phyloP scores from a whole-genome alignment of 2,888 invertebrate species.

The Ceratothoa steindachneri region DNA sequence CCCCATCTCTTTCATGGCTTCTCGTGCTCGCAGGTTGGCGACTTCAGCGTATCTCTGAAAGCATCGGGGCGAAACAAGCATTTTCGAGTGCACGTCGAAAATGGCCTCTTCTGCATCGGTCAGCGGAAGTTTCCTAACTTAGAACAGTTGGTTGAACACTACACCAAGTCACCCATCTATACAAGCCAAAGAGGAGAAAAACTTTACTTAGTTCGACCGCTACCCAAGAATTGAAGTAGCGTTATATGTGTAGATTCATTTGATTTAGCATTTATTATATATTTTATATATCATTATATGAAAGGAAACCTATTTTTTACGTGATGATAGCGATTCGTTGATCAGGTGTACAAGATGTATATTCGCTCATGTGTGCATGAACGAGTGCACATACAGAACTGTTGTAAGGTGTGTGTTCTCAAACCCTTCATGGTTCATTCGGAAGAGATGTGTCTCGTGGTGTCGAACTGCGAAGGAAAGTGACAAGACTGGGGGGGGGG shows the following conservation, averaged over 20 bases:
- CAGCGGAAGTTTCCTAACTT: conserved; percentile 94
- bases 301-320: not conserved
- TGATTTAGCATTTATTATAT: conserved; percentile 7
- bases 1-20: too few species aligned
- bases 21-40: conserved; percentile 72
- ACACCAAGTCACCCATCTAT: conserved; percentile 97
- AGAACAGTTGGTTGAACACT: conserved; percentile 95
- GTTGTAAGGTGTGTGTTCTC: too few species aligned
- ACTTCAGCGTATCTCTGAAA: conserved; percentile 95
- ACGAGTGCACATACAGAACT: too few species aligned
- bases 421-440: too few species aligned
- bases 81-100: conserved; percentile 95
- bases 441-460: too few species aligned
- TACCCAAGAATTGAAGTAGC: conserved; percentile 59
- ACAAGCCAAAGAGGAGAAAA: conserved; percentile 97
- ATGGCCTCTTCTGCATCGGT: conserved; percentile 90
- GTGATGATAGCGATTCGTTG: not conserved
- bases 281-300: not conserved
- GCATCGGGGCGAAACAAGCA: conserved; percentile 98
- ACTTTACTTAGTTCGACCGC: conserved; percentile 88
- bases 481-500: too few species aligned
- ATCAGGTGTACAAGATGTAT: not conserved
- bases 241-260: conserved; percentile 5
- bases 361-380: too few species aligned
- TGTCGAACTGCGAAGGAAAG: too few species aligned